Base-by-base conservation (phyloP, 37 sponge, comb jelly and placozoan genomes). In the Theonella swinhoei region DNA sequence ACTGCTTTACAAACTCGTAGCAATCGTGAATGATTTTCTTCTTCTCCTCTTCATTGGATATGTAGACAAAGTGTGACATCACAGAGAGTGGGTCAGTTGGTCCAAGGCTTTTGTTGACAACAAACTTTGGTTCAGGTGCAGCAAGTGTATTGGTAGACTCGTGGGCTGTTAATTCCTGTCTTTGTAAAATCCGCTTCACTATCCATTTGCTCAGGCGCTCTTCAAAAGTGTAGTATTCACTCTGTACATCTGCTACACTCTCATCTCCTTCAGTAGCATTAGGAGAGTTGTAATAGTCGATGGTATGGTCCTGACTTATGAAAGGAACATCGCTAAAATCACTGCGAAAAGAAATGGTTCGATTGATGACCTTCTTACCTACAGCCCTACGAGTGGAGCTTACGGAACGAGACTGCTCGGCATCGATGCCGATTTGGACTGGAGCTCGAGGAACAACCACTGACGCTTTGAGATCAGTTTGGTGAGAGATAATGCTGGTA, bases 131-230 rank as follows among this genome's bases (percentile, higher is more conserved):
- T 11, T 11, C 68, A 11, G 7, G 60, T 58, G 60, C 17, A 58
- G 11, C 60, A 58, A 58, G 60, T 58, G 17, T 20, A 19, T 19
- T 20, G 19, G 60, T 58, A 19, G 11, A 58, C 60, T 58, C 60
- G 19, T 19, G 19, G 60, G 60, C 63, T 8, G 9, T 54, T 30
- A 33, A 17, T 0, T 58, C 28, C 4, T 72, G n/a, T 24, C 62
- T 25, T 20, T 78, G 72, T 30, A 75, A 3, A 25, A 81, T 29
- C 23, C 73, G 42, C 28, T 82, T 79, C 79, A 88, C 29, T 2
- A 88, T 47, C 89, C 89, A 88, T 22, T 83, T 59, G 22, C 66
- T 39, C 37, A 88, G 67, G 25, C 80, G 64, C 74, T 88, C 74
- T 22, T 88, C 89, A 62, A 88, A 88, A 11, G 72, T 78, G 20